Conservation (phyloP, 1,140 invertebrate genomes). For the Diabrotica virgifera region DNA sequence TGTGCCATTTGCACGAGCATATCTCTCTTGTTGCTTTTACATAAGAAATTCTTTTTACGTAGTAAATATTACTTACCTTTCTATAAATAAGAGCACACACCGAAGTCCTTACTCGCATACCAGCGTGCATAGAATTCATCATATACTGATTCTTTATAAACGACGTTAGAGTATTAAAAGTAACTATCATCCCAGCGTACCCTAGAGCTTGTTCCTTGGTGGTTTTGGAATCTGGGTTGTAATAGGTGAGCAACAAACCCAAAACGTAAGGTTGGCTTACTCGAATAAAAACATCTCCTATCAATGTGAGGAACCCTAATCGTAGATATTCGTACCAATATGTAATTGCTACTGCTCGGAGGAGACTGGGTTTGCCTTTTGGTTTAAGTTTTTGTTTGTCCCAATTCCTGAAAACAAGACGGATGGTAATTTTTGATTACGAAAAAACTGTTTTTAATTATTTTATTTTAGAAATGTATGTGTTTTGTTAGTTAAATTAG, state of each 20-base stretch:
- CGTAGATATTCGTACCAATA: constrained; percentile 47
- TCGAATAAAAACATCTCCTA: constrained; percentile 38
- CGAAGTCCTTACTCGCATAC: constrained; percentile 75
- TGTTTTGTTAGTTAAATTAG: too few relatives aligned
- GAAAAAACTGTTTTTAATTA: too few relatives aligned
- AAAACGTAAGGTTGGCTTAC: constrained; percentile 52
- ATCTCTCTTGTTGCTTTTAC: too few relatives aligned
- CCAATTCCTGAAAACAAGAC: constrained; percentile 44
- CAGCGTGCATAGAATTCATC: constrained; percentile 58
- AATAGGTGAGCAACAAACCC: constrained; percentile 54
- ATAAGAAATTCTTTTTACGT: too few relatives aligned
- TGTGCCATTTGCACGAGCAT: too few relatives aligned
- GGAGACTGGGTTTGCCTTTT: constrained; percentile 42
- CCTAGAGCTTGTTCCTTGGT: constrained; percentile 51
- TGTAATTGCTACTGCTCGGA: constrained; percentile 43
- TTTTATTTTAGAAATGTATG: too few relatives aligned
- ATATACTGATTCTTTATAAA: constrained; percentile 59
- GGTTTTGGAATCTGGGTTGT: constrained; percentile 45
- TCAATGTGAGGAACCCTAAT: constrained; percentile 31
- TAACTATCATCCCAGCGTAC: constrained; percentile 57
- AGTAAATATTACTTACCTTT: constrained; percentile 56
- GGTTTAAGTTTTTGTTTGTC: constrained; percentile 45
- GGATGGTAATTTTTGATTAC: too few relatives aligned
- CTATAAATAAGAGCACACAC: constrained; percentile 76
- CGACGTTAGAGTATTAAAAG: constrained; percentile 52